Base-by-base conservation (phyloP, 2,113 vertebrate genomes). In the Chamaetylas fuelleborni region DNA sequence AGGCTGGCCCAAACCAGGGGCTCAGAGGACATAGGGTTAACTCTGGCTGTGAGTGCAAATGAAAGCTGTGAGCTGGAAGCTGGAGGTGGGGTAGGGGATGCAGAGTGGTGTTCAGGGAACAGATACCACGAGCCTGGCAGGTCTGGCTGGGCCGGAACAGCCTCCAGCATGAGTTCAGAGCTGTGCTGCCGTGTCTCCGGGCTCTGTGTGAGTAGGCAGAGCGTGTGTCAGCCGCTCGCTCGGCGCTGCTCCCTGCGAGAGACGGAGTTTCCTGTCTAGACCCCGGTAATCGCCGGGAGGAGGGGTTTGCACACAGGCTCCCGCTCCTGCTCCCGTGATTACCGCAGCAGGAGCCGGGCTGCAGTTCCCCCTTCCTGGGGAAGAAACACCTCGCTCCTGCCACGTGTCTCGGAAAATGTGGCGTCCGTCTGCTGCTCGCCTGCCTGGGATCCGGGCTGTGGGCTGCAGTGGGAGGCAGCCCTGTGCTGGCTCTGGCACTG, bases 211-310 rank as follows among this genome's bases (percentile, higher is more conserved):
- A 81, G 25, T 19, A 10, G 76, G 47, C 85, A 90, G 84, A 5
- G 16, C 5, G 11, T 73, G 74, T 95, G 91, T 93, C 86, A 79
- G 74, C 77, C 5, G 20, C 71, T 77, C 23, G 7, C 70, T 54
- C 80, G 1, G 19, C 4, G 11, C 73, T 48, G 83, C 73, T 67
- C 65, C 77, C 78, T 0, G 26, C 47, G 38, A 88, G 70, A 51
- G 80, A 51, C 3, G 0, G 73, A 33, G 71, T 64, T 96, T 97
- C 93, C 94, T 92, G 93, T 95, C 92, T 95, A 96, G 94, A 95
- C 92, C 94, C 92, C 76, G 4, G 72, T 83, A 86, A 95, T 82
- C 5, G 5, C 2, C 1, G 14, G 2, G 43, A 42, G 72, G 64
- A 85, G 76, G 51, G 57, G 34, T 25, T 94, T 81, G 53, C 61